Percentiles rank a stretch among this genome's conserved stretches.
phyloP scores from a whole-genome alignment of 1,140 invertebrate genomes.

The Elymnias hypermnestra region DNA sequence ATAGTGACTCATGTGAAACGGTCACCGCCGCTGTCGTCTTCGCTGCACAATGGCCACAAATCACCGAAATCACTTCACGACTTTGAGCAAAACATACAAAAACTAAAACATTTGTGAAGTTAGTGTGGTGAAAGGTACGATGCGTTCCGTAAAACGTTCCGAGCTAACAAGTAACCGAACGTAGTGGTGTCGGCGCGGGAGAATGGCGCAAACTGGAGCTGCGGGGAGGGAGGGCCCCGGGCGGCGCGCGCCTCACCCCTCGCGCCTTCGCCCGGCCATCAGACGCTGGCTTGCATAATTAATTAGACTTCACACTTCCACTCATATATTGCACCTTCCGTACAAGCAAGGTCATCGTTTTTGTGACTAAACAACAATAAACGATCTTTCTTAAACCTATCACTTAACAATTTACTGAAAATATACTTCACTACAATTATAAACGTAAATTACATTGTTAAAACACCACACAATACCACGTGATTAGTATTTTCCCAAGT shows the following conservation, averaged over 20 bases:
- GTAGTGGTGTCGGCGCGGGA: constrained; percentile 63
- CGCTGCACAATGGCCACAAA: constrained; percentile 55
- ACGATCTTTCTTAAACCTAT: not conserved
- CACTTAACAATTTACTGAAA: too few species aligned
- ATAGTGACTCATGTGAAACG: constrained; percentile 36
- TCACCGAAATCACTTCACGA: constrained; percentile 70
- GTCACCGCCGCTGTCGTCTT: constrained; percentile 13
- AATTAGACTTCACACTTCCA: constrained; percentile 60
- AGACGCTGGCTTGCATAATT: constrained; percentile 70
- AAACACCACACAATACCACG: too few species aligned
- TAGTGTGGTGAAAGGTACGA: constrained; percentile 67
- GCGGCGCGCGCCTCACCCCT: constrained; percentile 16
- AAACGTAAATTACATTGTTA: too few species aligned
- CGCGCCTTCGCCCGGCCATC: constrained; percentile 41
- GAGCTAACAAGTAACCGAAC: constrained; percentile 56
- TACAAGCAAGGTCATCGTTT: constrained; percentile 65
- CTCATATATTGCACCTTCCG: constrained; percentile 58
- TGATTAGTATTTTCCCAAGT: too few species aligned
- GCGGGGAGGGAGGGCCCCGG: constrained; percentile 31
- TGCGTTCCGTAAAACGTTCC: constrained; percentile 58
- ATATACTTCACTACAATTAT: too few species aligned
- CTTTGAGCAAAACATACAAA: constrained; percentile 49
- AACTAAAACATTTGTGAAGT: constrained; percentile 54
- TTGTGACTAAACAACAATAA: constrained; percentile 23
- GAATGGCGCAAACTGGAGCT: constrained; percentile 66